Conservation (phyloP, 2,888 invertebrate genomes). For the Scelioninae gen. 1 region DNA sequence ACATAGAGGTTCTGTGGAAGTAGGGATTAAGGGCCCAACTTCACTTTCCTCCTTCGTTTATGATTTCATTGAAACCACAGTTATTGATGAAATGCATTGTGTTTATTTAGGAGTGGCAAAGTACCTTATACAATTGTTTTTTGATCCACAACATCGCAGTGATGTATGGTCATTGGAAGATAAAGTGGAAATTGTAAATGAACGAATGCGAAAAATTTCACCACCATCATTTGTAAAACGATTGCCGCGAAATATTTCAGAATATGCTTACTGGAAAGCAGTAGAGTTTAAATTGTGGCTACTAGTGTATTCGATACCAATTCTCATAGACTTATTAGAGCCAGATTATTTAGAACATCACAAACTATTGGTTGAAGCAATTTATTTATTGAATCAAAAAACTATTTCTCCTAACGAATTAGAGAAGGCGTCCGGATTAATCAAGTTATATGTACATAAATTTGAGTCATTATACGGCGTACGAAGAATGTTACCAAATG, state of each 20-base stretch:
- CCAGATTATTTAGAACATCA: too few relatives aligned
- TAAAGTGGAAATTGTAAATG: background rate
- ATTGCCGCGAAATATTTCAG: too few relatives aligned
- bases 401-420: slow-evolving; percentile 48
- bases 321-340: background rate
- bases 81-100: too few relatives aligned
- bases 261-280: too few relatives aligned
- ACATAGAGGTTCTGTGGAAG: background rate
- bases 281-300: too few relatives aligned
- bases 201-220: too few relatives aligned
- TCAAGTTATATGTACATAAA: background rate
- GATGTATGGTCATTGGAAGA: background rate
- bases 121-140: slow-evolving; percentile 10
- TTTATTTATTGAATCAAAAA: slow-evolving; percentile 52
- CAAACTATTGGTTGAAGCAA: too few relatives aligned
- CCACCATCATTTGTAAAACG: too few relatives aligned
- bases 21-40: slow-evolving; percentile 17
- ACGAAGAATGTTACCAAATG: slow-evolving; percentile 16
- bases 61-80: slow-evolving; percentile 12
- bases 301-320: too few relatives aligned
- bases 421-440: background rate
- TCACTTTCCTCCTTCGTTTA: background rate
- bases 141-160: slow-evolving; percentile 23
- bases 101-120: slow-evolving; percentile 25
- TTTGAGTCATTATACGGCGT: too few relatives aligned